These are phyloP conservation scores for Jaculus jaculus DNA, from an alignment of 2,113 vertebrate genomes.

Conservation along the genomic window DNA sequence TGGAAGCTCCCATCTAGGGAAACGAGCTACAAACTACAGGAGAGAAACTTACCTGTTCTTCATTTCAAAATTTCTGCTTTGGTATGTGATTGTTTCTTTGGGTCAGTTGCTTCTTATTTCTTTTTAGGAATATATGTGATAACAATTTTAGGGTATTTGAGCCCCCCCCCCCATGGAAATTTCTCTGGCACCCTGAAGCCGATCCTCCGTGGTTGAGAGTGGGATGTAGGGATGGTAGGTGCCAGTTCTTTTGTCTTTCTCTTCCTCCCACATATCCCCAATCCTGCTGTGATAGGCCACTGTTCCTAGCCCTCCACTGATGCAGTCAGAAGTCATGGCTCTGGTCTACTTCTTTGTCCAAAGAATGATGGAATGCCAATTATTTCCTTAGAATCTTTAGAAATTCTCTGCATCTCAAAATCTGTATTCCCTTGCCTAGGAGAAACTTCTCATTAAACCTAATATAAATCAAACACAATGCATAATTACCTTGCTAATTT, in stretches of 20 bases:
- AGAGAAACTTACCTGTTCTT: conserved; percentile 3
- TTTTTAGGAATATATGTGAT: background rate
- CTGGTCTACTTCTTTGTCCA: background rate
- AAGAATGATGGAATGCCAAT: background rate
- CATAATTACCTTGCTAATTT: background rate
- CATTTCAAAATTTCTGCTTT: background rate
- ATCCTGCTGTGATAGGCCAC: background rate
- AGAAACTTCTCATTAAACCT: background rate
- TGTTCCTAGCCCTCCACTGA: too few relatives aligned
- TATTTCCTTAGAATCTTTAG: background rate
- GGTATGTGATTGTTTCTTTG: background rate
- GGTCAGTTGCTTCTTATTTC: background rate
- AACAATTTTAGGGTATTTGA: background rate
- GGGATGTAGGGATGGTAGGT: background rate
- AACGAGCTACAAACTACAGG: background rate
- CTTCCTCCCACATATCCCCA: accelerated
- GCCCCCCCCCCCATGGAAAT: background rate
- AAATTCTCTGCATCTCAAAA: background rate
- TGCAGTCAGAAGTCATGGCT: background rate
- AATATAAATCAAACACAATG: background rate
- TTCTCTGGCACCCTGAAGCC: background rate
- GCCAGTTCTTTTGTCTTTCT: background rate
- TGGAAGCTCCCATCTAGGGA: background rate
- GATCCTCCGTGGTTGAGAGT: background rate
- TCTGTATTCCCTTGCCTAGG: background rate